Percentiles rank a stretch among this genome's conserved stretches.
phyloP scores from a whole-genome alignment of 2,797 vertebrate genomes.

The Merluccius polli region DNA sequence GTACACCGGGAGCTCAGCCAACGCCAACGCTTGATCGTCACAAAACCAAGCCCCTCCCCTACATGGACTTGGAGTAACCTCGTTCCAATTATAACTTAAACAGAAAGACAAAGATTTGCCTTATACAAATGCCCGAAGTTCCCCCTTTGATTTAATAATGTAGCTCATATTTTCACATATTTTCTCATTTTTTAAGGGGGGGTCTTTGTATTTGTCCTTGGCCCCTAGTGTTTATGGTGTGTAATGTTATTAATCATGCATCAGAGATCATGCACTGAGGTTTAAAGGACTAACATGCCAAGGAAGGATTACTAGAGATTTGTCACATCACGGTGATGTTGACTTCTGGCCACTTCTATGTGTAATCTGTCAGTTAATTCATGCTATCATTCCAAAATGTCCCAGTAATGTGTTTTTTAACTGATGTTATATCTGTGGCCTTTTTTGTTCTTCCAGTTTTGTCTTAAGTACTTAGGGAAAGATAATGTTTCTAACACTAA shows the following conservation, averaged over 20 bases:
- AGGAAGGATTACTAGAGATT: constrained; percentile 25
- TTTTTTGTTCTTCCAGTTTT: neutral
- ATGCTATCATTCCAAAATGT: constrained; percentile 18
- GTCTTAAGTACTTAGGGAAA: neutral
- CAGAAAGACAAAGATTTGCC: neutral
- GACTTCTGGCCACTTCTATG: constrained; percentile 28
- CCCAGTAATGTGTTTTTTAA: neutral
- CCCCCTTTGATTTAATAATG: neutral
- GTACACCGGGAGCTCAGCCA: neutral
- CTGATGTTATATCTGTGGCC: neutral
- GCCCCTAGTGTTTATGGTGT: constrained; percentile 15
- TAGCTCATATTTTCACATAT: neutral
- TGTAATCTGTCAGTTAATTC: constrained; percentile 31
- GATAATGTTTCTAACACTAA: neutral
- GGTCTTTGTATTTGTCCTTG: constrained; percentile 14
- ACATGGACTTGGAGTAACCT: neutral
- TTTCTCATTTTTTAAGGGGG: neutral
- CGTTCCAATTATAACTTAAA: neutral
- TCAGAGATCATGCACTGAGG: constrained; percentile 14
- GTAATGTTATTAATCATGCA: constrained; percentile 5
- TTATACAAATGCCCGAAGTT: neutral
- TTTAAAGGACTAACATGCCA: constrained; percentile 29
- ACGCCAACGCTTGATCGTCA: neutral
- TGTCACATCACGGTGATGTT: constrained; percentile 21
- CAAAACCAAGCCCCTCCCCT: neutral